Evolutionary conservation across 1,140 invertebrate species (phyloP), one percentile per base, ranked within the genome.

Genomic region (Bombus huntii): DNA sequence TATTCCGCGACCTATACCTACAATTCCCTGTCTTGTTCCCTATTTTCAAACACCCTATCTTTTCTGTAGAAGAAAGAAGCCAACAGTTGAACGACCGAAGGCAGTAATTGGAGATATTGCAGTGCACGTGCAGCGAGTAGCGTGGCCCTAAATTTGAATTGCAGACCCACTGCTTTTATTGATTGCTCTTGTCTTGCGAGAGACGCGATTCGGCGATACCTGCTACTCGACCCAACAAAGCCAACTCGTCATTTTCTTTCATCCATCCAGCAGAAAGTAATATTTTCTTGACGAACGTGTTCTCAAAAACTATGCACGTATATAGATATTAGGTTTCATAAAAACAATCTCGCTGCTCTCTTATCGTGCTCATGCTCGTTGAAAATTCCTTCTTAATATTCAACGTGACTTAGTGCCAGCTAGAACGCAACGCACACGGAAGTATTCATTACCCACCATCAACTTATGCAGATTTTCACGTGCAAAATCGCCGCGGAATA

Each of bases 61-160:
- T 28, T 39, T 25, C 22, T 5, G 9, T 8, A 15, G 15, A 47
- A n/a, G 44, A 39, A 37, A 66, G 18, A 31, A 34, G 39, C 53
- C 47, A 34, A 31, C 8, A 9, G 72, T 47, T n/a, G 42, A 83
- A 83, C 42, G 25, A 25, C 25, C 68, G 37, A 79, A 68, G 28
- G 62, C 79, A 71, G 65, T 53, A 47, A 68, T 68, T 83, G 59
- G 42, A 75, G 73, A 47, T 76, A 83, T 44, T 68, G 42, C 42
- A 18, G 28, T 34, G 22, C 62, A n/a, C 72, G 57, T 73, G 44
- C 31, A 73, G 72, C 77, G 25, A 28, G 77, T 70, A 84, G 73
- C 73, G 25, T 72, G 42, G 57, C 57, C 57, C 75, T 73, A 77
- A 77, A 89, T 89, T 88, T 88, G 77, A 89, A 89, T 88, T 82